Base-by-base conservation (phyloP, 2,888 invertebrate genomes). In the Brachypalpus laphriformis region DNA sequence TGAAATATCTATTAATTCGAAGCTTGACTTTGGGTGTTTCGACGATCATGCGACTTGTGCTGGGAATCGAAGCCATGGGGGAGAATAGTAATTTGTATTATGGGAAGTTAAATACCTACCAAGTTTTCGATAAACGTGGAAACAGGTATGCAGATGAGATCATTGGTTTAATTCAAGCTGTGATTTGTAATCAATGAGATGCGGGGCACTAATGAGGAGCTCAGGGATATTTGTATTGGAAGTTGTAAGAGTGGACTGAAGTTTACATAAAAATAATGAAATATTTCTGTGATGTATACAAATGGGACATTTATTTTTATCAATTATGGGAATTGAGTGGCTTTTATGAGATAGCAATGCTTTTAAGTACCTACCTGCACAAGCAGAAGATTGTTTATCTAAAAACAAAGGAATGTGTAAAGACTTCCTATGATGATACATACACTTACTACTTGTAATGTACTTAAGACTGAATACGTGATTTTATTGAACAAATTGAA, bases 71-170 rank as follows among this genome's bases (percentile, higher is more conserved):
- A 16, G 31, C 20, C 56, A 49, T 16, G 14, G n/a, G 25, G 25
- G 56, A 28, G 56, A 65, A 78, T 70, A 47, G 20, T 54, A 56
- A 57, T 70, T 34, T 57, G 40, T 57, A 49, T 40, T 40, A 14
- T 28, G 40, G 14, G 14, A 51, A n/a, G 14, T 11, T 70, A 40
- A 61, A 51, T 61, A 63, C 51, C 61, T 61, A 25, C 18, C n/a
- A 31, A 18, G 14, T 51, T 68, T 68, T 71, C 54, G 25, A 34
- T 3, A 61, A 72, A 56, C 14, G 47, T 56, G 68, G 25, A 83
- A 63, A 78, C 68, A 78, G 83, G 78, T 78, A 74, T 83, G 61
- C 45, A 40, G 78, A 68, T 83, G 83, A 83, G 68, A 74, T 83
- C 83, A 83, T 70, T 63, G 42, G 25, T 42, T 68, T 74, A 70